Conservation (phyloP, 2,888 invertebrate genomes). For the Caenorhabditis macrosperma region DNA sequence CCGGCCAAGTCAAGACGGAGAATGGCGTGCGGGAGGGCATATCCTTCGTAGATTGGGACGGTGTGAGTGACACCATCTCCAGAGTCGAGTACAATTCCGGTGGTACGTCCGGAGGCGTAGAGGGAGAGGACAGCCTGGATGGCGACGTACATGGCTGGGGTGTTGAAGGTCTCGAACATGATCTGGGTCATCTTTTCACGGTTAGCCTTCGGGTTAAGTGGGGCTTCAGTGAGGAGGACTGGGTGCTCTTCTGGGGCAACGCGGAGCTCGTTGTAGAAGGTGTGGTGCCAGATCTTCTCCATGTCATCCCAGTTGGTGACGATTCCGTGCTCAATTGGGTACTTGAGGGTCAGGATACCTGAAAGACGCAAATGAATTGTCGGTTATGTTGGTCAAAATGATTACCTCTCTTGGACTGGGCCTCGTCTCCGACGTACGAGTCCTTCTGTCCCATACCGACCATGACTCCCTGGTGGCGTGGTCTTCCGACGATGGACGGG, state of each 20-base stretch:
- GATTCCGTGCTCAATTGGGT: conserved; percentile 95
- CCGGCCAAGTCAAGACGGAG: conserved; percentile 82
- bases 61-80: conserved; percentile 92
- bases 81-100: conserved; percentile 87
- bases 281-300: conserved; percentile 99
- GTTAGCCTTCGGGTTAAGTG: conserved; percentile 94
- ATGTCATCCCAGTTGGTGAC: conserved; percentile 98
- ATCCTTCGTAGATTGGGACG: conserved; percentile 88
- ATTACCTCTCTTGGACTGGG: conserved; percentile 86
- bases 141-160: conserved; percentile 88
- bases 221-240: conserved; percentile 92
- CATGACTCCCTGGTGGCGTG: conserved; percentile 84
- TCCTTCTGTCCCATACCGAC: conserved; percentile 78
- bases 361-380: conserved; percentile 63
- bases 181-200: conserved; percentile 94
- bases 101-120: conserved; percentile 86
- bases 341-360: conserved; percentile 90
- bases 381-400: neutral
- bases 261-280: conserved; percentile 96
- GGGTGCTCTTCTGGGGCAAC: conserved; percentile 96
- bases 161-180: conserved; percentile 88
- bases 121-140: conserved; percentile 94
- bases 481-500: conserved; percentile 88
- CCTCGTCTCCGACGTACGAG: conserved; percentile 73
- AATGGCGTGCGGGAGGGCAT: conserved; percentile 83